phyloP scores from a whole-genome alignment of 2,113 vertebrate species.

The Vireo altiloquus region DNA sequence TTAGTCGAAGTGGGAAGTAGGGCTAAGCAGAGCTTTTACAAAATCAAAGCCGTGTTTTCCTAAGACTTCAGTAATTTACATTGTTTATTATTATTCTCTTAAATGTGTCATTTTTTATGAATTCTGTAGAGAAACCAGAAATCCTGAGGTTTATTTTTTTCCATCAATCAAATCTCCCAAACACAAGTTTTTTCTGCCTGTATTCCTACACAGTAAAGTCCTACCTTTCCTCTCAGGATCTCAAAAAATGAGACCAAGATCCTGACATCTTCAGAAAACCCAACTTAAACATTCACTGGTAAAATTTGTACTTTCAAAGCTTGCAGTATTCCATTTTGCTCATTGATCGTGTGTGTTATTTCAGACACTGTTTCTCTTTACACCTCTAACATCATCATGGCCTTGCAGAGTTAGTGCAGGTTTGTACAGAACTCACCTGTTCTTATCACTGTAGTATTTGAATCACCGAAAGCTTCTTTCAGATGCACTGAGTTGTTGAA shows the following conservation, averaged over 20 bases:
- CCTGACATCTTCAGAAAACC: not conserved
- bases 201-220: not conserved
- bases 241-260: not conserved
- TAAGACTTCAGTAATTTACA: not conserved
- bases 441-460: not conserved
- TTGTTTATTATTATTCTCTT: not conserved
- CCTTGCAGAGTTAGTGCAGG: not conserved
- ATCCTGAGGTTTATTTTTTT: not conserved
- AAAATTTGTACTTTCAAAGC: not conserved
- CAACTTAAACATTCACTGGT: not conserved
- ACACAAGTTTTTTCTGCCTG: not conserved
- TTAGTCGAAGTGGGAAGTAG: not conserved
- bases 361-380: not conserved
- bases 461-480: not conserved
- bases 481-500: not conserved
- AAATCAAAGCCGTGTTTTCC: not conserved
- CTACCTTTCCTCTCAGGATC: not conserved
- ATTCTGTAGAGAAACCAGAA: not conserved
- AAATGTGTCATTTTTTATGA: not conserved
- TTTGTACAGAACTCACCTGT: not conserved
- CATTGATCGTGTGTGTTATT: not conserved
- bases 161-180: not conserved
- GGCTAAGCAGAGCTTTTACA: not conserved
- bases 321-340: not conserved
- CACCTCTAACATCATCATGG: not conserved